These are phyloP conservation scores for Cyanoliseus patagonus DNA, from an alignment of 2,113 vertebrate species.

Conservation along the genomic window DNA sequence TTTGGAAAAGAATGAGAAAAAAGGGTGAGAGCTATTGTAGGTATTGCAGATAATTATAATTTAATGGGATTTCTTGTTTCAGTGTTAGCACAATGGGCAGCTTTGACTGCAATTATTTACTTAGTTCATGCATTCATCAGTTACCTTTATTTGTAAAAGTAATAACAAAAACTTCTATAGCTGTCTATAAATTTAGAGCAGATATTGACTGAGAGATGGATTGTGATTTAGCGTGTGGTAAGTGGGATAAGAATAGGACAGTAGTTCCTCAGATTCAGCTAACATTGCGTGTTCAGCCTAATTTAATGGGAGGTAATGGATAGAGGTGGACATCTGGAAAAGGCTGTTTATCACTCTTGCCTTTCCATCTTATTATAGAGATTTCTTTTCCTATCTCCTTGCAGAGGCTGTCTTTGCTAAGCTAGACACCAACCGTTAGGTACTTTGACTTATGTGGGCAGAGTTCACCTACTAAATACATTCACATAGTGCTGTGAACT, in stretches of 20 bases:
- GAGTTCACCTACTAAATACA: not conserved
- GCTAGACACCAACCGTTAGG: not conserved
- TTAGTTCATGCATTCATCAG: not conserved
- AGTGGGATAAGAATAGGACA: not conserved
- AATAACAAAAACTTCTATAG: not conserved
- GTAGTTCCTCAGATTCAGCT: not conserved
- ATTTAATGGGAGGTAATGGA: not conserved
- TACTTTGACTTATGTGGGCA: not conserved
- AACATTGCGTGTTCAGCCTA: not conserved
- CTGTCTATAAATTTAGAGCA: not conserved
- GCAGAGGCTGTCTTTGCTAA: not conserved
- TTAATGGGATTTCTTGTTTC: not conserved
- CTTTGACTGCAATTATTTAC: not conserved
- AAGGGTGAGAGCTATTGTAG: not conserved
- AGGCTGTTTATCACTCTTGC: not conserved
- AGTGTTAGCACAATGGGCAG: not conserved
- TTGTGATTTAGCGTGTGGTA: rapidly evolving
- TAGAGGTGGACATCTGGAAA: not conserved
- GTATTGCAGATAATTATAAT: not conserved
- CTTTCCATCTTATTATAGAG: not conserved
- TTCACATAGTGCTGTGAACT: not conserved
- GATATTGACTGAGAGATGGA: not conserved
- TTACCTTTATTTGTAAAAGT: not conserved
- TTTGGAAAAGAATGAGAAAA: not conserved
- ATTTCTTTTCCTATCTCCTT: not conserved